Evolutionary conservation across 1,140 invertebrate genomes (phyloP), one percentile per base, ranked within the genome.

Genomic region (Anadara kagoshimensis): DNA sequence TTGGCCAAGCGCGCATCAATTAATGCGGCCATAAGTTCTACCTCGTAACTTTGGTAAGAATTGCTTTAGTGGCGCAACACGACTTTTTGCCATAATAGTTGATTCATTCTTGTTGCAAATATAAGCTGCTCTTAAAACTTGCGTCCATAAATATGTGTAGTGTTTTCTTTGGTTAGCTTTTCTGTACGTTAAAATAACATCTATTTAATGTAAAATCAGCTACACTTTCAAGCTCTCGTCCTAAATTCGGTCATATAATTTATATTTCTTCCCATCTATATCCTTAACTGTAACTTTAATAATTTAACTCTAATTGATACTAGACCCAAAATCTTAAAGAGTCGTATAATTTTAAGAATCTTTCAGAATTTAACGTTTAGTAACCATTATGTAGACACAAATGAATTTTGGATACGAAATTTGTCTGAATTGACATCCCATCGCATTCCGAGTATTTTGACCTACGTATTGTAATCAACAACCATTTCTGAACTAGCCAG

Each of bases 1-100:
- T 14, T 66, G 0, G 63, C 65, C 18, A 77, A 49, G 47, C 72
- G 51, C n/a, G 65, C 64, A 11, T 59, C 71, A 5, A 57, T 49
- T 20, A 77, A 41, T 12, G 75, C 75, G n/a, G 65, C 75, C 65
- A 73, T 69, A 5, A 77, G 61, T 51, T 73, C 70, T n/a, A n/a
- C n/a, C n/a, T n/a, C n/a, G n/a, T 10, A 77, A 24, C 43, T 66
- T 65, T 16, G 69, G 70, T 43, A 77, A 45, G 20, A 71, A 10
- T 16, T 24, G 18, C 24, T 66, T 49, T 16, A 73, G 8, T 49
- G 71, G 71, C n/a, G 63, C 57, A 44, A 66, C 56, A 8, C 76
- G 0, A 16, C 12, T 61, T 57, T 69, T 70, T 12, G 76, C 76
- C 44, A 78, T 61, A 4, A 70, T 41, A 16, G 75, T 43, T 10